Evolutionary conservation across 2,113 vertebrate genomes (phyloP).

Genomic region (Axis porcinus): DNA sequence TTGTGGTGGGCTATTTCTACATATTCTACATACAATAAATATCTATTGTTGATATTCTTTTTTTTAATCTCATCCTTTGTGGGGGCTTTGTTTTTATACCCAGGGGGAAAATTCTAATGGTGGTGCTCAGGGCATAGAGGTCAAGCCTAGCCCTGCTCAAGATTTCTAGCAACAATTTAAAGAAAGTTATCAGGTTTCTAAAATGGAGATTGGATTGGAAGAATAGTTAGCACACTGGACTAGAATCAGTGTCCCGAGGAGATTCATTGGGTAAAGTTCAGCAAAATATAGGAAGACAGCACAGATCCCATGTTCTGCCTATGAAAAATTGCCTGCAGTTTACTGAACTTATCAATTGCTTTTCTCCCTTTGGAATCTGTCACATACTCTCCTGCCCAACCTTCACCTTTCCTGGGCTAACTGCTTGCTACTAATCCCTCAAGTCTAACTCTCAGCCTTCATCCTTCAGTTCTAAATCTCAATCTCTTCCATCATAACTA

Average conservation of each 20-base stretch:
- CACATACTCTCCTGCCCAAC: not conserved
- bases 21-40: too few species aligned
- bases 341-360: not conserved
- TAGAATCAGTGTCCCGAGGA: not conserved
- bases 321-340: not conserved
- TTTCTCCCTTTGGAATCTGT: not conserved
- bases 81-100: not conserved
- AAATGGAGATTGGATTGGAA: not conserved
- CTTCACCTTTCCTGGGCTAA: not conserved
- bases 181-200: not conserved
- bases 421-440: not conserved
- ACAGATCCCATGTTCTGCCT: not conserved
- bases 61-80: not conserved
- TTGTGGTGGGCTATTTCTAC: not conserved
- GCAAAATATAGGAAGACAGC: not conserved
- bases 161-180: not conserved
- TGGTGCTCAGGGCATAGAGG: accelerated
- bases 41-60: not conserved
- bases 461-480: not conserved
- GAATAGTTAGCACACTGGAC: not conserved
- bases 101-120: not conserved
- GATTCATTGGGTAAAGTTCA: not conserved
- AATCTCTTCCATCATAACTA: not conserved
- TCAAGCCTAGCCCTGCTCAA: not conserved
- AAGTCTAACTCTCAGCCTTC: not conserved